Evolutionary conservation across 2,797 vertebrate genomes (phyloP), one percentile per base, ranked within the genome.

Genomic region (Sebastes kiyomatsui): DNA sequence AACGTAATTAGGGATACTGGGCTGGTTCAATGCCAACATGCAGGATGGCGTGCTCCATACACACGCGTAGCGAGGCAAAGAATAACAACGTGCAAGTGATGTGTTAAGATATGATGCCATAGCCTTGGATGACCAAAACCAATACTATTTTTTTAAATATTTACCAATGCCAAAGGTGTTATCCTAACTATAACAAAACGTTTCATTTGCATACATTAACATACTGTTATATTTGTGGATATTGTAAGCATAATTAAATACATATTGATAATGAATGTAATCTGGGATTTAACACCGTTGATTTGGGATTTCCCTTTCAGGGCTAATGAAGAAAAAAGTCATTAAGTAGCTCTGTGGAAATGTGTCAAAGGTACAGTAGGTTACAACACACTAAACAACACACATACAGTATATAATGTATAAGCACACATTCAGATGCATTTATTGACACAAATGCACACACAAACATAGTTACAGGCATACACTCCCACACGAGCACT

Each of bases 401-500:
- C 16, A 27, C 38, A 42, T 14, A 42, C 38, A 42, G 38, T 32
- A 33, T 46, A 27, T 46, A 62, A 27, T 33, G 60, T 52, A 64
- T 54, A 70, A 2, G 9, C n/a, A 52, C 23, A 32, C 16, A 55
- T 68, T 62, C 60, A 82, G 61, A 83, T 72, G 59, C 73, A 83
- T 80, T 80, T 78, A 77, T 65, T 69, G 35, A 69, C 64, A 67
- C 64, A 30, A 60, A 65, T 65, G 52, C 32, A 85, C 32, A 73
- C 32, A 58, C 30, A 80, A 8, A 76, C 49, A 61, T 46, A 58
- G 52, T 77, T 64, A 54, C 54, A 85, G 10, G 58, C 61, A 70
- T 67, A 78, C 55, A 83, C 77, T 75, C 54, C 64, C 55, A 84
- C 75, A 61, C 59, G 32, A 70, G 25, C 59, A 80, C 75, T 23